phyloP scores from a whole-genome alignment of 2,888 invertebrate species.

The Nomada ferruginata region DNA sequence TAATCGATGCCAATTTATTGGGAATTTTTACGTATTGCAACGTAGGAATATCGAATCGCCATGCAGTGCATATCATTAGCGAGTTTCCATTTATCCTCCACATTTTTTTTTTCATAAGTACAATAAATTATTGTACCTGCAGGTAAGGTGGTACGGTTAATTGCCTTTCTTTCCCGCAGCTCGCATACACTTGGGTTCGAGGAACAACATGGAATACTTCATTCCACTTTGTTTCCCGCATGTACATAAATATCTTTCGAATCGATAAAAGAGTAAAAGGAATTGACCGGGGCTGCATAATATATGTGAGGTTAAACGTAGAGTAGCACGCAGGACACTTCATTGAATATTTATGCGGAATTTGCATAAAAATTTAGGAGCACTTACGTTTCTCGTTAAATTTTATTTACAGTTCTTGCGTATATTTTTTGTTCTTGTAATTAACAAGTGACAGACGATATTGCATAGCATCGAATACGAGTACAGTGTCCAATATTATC shows the following conservation, averaged over 20 bases:
- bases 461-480: background rate
- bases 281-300: constrained; percentile 18
- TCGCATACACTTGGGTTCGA: background rate
- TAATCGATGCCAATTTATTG: no score
- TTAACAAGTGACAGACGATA: constrained; percentile 3
- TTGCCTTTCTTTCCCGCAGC: background rate
- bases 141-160: background rate
- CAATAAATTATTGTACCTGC: background rate
- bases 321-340: constrained; percentile 34
- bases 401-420: constrained; percentile 20
- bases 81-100: background rate
- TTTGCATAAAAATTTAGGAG: constrained; percentile 36
- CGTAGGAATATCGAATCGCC: no score
- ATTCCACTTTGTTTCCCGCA: background rate
- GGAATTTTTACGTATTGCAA: no score
- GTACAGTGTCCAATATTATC: no score
- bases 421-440: background rate
- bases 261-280: constrained; percentile 28
- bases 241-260: background rate
- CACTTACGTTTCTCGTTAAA: constrained; percentile 39
- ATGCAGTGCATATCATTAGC: no score
- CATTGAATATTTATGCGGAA: constrained; percentile 37
- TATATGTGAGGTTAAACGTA: constrained; percentile 33
- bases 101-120: background rate
- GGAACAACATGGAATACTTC: constrained; percentile 8